Percentiles rank a stretch among this genome's conserved stretches.
phyloP scores from a whole-genome alignment of 2,888 invertebrate species.

The Temnothorax ravouxi region DNA sequence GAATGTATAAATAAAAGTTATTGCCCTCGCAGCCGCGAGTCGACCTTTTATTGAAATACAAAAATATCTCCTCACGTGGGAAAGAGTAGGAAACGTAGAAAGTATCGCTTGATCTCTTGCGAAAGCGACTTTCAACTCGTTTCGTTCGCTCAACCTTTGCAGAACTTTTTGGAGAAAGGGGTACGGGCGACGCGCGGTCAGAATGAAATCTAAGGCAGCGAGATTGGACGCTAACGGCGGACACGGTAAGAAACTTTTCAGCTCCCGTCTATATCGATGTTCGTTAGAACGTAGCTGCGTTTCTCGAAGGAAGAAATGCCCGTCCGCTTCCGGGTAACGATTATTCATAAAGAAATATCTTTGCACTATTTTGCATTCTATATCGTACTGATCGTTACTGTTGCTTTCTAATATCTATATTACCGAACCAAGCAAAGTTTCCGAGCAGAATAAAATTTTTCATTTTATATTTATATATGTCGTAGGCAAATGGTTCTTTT shows the following conservation, averaged over 20 bases:
- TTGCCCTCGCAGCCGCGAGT: not conserved
- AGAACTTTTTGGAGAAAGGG: slow-evolving; percentile 20
- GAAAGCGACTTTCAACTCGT: not conserved
- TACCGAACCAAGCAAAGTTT: not conserved
- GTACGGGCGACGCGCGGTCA: not conserved
- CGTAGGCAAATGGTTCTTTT: too few relatives aligned
- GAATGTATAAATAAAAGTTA: slow-evolving; percentile 13
- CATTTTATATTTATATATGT: not conserved
- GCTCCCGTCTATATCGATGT: slow-evolving; percentile 81
- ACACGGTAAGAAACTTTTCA: slow-evolving; percentile 83
- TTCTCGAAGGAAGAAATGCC: slow-evolving; percentile 12
- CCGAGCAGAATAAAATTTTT: not conserved
- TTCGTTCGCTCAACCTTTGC: slow-evolving; percentile 14
- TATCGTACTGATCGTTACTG: not conserved
- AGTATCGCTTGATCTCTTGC: not conserved
- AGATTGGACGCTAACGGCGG: slow-evolving; percentile 81
- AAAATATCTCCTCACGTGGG: not conserved
- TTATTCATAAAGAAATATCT: slow-evolving; percentile 6
- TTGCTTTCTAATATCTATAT: not conserved
- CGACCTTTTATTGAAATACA: slow-evolving; percentile 7
- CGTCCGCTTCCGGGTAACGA: not conserved
- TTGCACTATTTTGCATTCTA: slow-evolving; percentile 4
- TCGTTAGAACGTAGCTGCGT: slow-evolving; percentile 74
- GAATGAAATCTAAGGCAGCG: slow-evolving; percentile 29
- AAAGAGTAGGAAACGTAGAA: slow-evolving; percentile 29